phyloP scores from a whole-genome alignment of 2,113 vertebrate species.

The Sula dactylatra region DNA sequence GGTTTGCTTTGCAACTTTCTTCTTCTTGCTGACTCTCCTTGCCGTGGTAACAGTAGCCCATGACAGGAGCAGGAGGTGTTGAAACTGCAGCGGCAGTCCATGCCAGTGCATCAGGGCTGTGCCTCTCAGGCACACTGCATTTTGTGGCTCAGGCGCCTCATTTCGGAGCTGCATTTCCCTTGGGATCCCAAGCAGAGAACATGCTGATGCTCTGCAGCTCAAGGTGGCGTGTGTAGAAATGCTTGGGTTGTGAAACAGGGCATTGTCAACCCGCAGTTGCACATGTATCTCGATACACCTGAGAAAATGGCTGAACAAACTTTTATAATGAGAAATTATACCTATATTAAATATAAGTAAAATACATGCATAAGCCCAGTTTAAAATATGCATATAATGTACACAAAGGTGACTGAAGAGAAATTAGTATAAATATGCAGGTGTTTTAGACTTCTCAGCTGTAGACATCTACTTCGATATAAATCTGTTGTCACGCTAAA shows the following conservation, averaged over 20 bases:
- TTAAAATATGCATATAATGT: background rate
- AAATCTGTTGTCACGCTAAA: background rate
- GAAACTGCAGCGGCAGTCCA: accelerated
- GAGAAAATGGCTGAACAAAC: background rate
- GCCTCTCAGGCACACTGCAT: accelerated
- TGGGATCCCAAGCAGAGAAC: background rate
- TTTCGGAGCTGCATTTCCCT: background rate
- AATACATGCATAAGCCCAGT: background rate
- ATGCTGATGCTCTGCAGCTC: background rate
- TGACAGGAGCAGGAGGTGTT: background rate
- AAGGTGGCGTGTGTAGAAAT: background rate
- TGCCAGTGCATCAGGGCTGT: accelerated
- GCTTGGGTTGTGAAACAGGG: background rate
- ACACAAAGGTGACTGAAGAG: background rate
- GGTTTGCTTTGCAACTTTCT: background rate
- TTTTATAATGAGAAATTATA: background rate
- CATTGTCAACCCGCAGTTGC: background rate
- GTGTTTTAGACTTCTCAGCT: background rate
- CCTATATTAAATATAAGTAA: background rate
- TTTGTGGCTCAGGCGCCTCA: background rate
- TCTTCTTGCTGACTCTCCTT: background rate
- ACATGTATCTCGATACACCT: accelerated
- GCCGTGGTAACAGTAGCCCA: background rate
- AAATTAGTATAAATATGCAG: background rate
- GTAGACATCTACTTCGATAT: background rate